Percentiles rank a stretch among this genome's conserved stretches.
These are phyloP conservation scores for Platysteira castanea DNA, from an alignment of 2,113 vertebrate species.

Conservation along the genomic window DNA sequence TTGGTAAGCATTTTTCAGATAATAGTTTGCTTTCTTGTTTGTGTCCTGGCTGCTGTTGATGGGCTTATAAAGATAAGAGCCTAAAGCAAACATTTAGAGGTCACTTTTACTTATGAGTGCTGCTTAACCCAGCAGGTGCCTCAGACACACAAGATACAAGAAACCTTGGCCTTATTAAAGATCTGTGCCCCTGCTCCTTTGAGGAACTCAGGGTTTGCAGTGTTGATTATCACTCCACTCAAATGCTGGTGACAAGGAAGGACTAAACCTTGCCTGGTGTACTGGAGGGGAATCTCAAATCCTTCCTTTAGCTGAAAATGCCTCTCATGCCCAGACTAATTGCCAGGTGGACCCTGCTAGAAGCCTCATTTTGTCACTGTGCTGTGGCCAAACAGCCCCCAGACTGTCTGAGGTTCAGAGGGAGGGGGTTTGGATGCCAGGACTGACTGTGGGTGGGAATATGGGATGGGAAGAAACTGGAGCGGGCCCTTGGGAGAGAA, in stretches of 20 bases:
- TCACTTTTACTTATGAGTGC: not conserved
- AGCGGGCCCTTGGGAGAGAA: not conserved
- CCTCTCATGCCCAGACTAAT: not conserved
- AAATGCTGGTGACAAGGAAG: not conserved
- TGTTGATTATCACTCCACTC: not conserved
- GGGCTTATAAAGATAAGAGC: not conserved
- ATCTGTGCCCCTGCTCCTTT: not conserved
- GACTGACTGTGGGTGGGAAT: not conserved
- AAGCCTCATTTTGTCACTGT: not conserved
- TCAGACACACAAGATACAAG: not conserved
- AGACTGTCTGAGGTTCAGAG: not conserved
- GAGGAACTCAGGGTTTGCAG: not conserved
- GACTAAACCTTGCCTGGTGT: not conserved
- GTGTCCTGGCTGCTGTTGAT: not conserved
- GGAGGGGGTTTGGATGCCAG: not conserved
- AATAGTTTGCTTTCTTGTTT: not conserved
- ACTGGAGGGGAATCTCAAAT: not conserved
- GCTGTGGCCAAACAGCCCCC: not conserved
- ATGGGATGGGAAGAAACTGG: not conserved
- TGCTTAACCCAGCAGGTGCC: not conserved
- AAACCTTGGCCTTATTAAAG: not conserved
- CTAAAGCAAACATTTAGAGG: not conserved
- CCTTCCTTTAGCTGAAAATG: not conserved
- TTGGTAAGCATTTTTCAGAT: conserved; percentile 77
- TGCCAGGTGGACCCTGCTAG: not conserved